Base-by-base conservation (phyloP, 2,797 vertebrate genomes). In the Perodicticus potto region DNA sequence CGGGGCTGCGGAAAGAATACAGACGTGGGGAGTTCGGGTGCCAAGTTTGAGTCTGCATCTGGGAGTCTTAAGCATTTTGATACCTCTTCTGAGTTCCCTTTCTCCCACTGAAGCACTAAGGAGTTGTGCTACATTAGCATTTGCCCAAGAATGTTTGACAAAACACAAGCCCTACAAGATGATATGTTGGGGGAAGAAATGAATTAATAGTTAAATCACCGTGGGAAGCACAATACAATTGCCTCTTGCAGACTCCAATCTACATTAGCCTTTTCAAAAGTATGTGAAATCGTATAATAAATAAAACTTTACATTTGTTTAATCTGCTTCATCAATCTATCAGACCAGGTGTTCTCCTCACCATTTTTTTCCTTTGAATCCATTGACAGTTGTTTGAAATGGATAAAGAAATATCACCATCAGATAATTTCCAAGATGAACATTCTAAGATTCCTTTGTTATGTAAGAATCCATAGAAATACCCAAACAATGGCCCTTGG, bases 391-490 rank as follows among this genome's bases (percentile, higher is more conserved):
- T 95, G 69, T 78, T 57, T 69, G 16, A 96, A 95, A 5, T 65
- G 11, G 37, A 78, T 2, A 91, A 25, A 34, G 32, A 74, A 78
- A 74, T 1, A 74, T 13, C 45, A 63, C 5, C 27, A 25, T 86
- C 20, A 61, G 19, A 77, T 74, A 93, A 89, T 57, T 94, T 95
- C 78, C 95, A 78, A 77, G 61, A 84, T 27, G 7, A 78, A 29
- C 37, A 70, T 23, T 86, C 49, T 77, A 83, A 96, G 40, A 89
- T 86, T 57, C 72, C 25, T 88, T 94, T 11, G 9, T 95, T 85
- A 61, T 8, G 17, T 29, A 61, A 86, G 84, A 93, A 67, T 86
- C 32, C 53, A 77, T 19, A 23, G 55, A 19, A 80, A 94, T 29
- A 65, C 3, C 8, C 61, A 87, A 11, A 45, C 4, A 53, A n/a